Evolutionary conservation across 2,113 vertebrate genomes (phyloP), one percentile per base, ranked within the genome.

Genomic region (Buteo buteo): DNA sequence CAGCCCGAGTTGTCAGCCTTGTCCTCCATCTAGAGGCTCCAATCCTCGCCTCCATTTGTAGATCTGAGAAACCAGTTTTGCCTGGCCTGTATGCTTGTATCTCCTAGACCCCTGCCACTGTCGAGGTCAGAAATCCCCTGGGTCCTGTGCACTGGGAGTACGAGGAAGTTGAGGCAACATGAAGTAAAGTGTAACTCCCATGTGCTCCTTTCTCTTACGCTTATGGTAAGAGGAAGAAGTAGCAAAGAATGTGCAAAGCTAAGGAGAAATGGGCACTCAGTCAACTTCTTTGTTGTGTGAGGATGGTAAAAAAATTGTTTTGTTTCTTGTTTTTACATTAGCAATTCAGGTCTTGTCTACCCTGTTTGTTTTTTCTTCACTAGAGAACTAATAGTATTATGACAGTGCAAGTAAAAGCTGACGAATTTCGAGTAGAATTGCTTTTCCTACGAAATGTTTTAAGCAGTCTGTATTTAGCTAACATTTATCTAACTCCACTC

Each of bases 401-500:
- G 95, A 96, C 94, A 96, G 86, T 88, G 78, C 74, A 97, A 96
- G 84, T 88, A 95, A 93, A 97, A 97, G 66, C 96, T 95, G 93
- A 95, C 25, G n/a, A 95, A 95, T 97, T 94, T 94, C 0, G 28
- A 91, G 78, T 94, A 38, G 21, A 95, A 94, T 70, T 93, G 91
- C 71, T 97, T 97, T 94, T 96, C 82, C 90, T 93, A 91, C 24
- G 64, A 44, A 96, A 82, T 64, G 74, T 85, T 94, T 96, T 74
- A 95, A 92, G 92, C 90, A 93, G 72, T 86, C 95, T 96, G 92
- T 96, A 94, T 97, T 97, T 96, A 96, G 93, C 85, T 96, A 97
- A 96, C 95, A 94, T 96, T 96, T 96, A 87, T 95, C 91, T 90
- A 96, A 91, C 93, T 97, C 67, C n/a, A 83, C 47, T 93, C 89